A percentile compares a stretch with the other conserved stretches of the same genome.
These are phyloP conservation scores for Contarinia nasturtii DNA, from an alignment of 1,140 invertebrate genomes.

Conservation along the genomic window DNA sequence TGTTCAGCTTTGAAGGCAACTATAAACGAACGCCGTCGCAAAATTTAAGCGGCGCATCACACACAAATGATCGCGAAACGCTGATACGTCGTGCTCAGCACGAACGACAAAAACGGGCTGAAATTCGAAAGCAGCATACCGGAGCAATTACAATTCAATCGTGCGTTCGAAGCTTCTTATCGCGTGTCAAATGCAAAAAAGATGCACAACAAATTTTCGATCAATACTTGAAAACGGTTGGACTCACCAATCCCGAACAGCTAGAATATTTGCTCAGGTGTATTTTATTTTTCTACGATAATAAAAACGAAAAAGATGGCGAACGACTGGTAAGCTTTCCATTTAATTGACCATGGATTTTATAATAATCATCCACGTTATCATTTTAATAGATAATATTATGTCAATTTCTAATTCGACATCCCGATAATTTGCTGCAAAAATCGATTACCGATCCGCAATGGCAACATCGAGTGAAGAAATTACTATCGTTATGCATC, in stretches of 20 bases:
- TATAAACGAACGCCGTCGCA: conserved; percentile 72
- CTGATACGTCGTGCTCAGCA: conserved; percentile 60
- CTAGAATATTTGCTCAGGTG: conserved; percentile 34
- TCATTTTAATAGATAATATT: conserved; percentile 15
- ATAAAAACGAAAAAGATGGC: conserved; percentile 38
- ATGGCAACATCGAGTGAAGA: conserved; percentile 16
- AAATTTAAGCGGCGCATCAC: conserved; percentile 64
- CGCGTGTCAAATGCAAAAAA: conserved; percentile 42
- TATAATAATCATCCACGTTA: conserved; percentile 1
- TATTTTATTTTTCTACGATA: conserved; percentile 55
- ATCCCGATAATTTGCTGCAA: conserved; percentile 12
- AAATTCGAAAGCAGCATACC: conserved; percentile 36
- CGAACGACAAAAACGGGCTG: conserved; percentile 72
- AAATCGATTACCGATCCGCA: conserved; percentile 12
- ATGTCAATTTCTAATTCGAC: conserved; percentile 17
- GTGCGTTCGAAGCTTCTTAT: conserved; percentile 53
- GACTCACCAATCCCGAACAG: conserved; percentile 27
- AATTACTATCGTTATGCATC: conserved; percentile 15
- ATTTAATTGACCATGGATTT: background rate
- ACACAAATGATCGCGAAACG: conserved; percentile 52
- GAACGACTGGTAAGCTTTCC: conserved; percentile 41
- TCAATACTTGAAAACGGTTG: conserved; percentile 26
- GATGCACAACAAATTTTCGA: conserved; percentile 49
- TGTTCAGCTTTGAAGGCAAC: conserved; percentile 84
- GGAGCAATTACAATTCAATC: conserved; percentile 43